These are phyloP conservation scores for Mallateleia sp. DNA, from an alignment of 2,888 invertebrate species.

Conservation along the genomic window DNA sequence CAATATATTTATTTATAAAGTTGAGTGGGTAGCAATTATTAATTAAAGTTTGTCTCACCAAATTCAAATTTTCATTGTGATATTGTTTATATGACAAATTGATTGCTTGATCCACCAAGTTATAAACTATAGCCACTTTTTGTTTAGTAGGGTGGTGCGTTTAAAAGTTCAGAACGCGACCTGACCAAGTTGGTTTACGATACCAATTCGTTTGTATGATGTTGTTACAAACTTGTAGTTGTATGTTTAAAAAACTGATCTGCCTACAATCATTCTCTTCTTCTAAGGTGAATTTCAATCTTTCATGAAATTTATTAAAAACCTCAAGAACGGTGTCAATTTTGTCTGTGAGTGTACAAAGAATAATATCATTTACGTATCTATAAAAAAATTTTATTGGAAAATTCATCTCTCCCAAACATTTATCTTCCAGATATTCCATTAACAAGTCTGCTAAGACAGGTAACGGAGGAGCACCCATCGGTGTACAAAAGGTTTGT, in stretches of 20 bases:
- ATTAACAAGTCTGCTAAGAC: slow-evolving; percentile 22
- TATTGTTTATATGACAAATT: background rate
- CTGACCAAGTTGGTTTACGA: background rate
- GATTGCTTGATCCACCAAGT: slow-evolving; percentile 9
- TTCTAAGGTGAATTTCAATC: slow-evolving; percentile 20
- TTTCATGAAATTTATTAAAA: slow-evolving; percentile 10
- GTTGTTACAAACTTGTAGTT: background rate
- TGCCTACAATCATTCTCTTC: background rate
- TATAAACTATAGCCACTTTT: background rate
- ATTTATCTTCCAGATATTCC: slow-evolving; percentile 3
- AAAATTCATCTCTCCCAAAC: slow-evolving; percentile 3
- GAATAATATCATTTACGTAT: slow-evolving; percentile 57
- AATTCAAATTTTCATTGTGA: background rate
- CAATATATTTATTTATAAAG: background rate
- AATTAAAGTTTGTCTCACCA: background rate
- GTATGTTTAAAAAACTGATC: slow-evolving; percentile 26
- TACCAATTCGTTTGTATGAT: background rate
- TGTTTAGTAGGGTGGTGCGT: slow-evolving; percentile 9
- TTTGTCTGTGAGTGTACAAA: slow-evolving; percentile 1
- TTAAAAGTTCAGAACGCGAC: background rate
- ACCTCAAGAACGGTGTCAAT: background rate
- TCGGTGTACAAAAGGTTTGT: slow-evolving; percentile 42
- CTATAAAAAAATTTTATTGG: slow-evolving; percentile 15
- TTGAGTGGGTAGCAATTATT: background rate
- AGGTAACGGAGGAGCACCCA: slow-evolving; percentile 52